phyloP scores from a whole-genome alignment of 2,888 invertebrate genomes.

The Drosophila kanekoi region DNA sequence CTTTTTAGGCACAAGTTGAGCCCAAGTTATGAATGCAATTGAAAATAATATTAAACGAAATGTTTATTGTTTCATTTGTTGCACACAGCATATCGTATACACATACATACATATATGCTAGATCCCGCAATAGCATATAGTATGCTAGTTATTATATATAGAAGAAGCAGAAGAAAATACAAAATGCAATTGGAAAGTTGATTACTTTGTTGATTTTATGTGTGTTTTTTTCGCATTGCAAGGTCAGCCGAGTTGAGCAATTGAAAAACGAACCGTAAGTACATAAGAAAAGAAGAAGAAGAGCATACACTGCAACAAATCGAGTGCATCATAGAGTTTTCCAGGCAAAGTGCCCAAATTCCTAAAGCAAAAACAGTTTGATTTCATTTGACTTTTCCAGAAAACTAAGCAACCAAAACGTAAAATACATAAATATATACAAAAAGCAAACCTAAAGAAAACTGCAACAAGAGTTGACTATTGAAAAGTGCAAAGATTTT shows the following conservation, averaged over 20 bases:
- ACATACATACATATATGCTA: constrained; percentile 16
- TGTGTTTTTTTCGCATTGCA: constrained; percentile 15
- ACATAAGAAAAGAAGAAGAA: constrained; percentile 31
- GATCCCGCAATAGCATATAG: constrained; percentile 17
- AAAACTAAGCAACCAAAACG: background rate
- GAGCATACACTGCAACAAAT: constrained; percentile 32
- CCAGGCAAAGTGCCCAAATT: constrained; percentile 64
- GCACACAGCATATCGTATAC: constrained; percentile 27
- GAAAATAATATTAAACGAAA: constrained; percentile 42
- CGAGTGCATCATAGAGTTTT: constrained; percentile 63
- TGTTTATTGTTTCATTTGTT: constrained; percentile 59
- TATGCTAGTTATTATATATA: constrained; percentile 34
- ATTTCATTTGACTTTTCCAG: constrained; percentile 2
- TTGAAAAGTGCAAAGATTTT: constrained; percentile 80
- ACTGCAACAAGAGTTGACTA: constrained; percentile 70
- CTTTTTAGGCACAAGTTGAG: constrained; percentile 25
- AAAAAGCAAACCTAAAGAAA: constrained; percentile 22
- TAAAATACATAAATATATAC: background rate
- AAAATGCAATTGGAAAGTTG: constrained; percentile 19
- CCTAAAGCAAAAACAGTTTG: constrained; percentile 19
- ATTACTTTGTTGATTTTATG: constrained; percentile 42
- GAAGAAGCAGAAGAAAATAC: constrained; percentile 12
- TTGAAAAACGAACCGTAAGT: constrained; percentile 64
- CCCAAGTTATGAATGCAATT: constrained; percentile 59
- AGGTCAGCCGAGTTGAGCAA: constrained; percentile 54